Evolutionary conservation across 1,140 invertebrate genomes (phyloP), one percentile per base, ranked within the genome.

Genomic region (Drepana arcuata): DNA sequence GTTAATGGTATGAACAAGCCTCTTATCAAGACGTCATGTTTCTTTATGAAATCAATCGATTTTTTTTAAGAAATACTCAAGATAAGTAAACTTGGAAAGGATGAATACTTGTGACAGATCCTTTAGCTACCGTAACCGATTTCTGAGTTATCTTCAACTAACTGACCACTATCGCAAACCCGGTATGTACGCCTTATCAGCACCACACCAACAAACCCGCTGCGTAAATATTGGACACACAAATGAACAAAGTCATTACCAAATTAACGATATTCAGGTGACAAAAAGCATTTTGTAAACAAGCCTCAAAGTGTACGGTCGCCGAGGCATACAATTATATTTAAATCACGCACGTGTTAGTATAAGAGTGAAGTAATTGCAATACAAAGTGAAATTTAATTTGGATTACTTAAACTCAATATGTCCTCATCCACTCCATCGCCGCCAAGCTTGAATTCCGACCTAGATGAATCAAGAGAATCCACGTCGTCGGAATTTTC

Each of bases 261-360:
- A 78, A 79, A 82, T 82, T 75, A 79, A 79, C 67, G 62, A 71
- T 51, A 70, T 61, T 56, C 69, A 72, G 73, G 73, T 78, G 59
- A 74, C 65, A 55, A 72, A 75, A 71, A 70, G 59, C 70, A 79
- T 81, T 81, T 79, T 66, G 71, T 82, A 75, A 79, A 82, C 67
- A 78, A 78, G 63, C 54, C 49, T 69, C 62, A 67, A 51, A 60
- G 58, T 14, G 58, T 53, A 42, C 63, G 57, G 75, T 67, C 64
- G 73, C n/a, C n/a, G n/a, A n/a, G n/a, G n/a, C n/a, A n/a, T n/a
- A n/a, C n/a, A n/a, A n/a, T n/a, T n/a, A n/a, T n/a, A n/a, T n/a
- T n/a, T n/a, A n/a, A n/a, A n/a, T n/a, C n/a, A n/a, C n/a, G n/a
- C n/a, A n/a, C n/a, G n/a, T n/a, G n/a, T n/a, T n/a, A n/a, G n/a